Evolutionary conservation across 2,113 vertebrate species (phyloP).

Genomic region (Microcebus murinus): DNA sequence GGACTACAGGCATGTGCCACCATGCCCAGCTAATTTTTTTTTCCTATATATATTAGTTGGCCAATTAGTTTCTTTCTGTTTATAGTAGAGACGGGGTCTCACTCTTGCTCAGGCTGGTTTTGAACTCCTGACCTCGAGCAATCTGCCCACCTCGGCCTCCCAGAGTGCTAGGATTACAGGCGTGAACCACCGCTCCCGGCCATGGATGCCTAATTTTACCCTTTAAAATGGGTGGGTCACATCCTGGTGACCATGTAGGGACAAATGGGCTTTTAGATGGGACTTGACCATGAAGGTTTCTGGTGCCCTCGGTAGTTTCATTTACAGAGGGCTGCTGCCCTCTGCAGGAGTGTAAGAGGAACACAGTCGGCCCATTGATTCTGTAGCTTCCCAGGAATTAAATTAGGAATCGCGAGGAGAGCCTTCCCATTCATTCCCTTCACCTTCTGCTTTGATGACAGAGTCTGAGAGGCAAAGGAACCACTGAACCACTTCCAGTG

Average conservation of each 20-base stretch:
- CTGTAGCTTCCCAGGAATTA: background rate
- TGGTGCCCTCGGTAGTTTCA: background rate
- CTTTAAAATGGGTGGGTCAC: background rate
- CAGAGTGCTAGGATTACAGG: too few relatives aligned
- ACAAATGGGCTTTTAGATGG: background rate
- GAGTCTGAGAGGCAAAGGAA: background rate
- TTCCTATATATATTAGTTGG: too few relatives aligned
- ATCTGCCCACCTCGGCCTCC: too few relatives aligned
- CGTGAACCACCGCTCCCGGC: too few relatives aligned
- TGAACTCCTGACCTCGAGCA: too few relatives aligned
- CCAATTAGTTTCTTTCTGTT: too few relatives aligned
- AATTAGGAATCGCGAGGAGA: background rate
- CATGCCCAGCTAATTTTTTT: too few relatives aligned
- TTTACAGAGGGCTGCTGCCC: constrained; percentile 47
- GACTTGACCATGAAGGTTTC: background rate
- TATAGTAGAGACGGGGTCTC: too few relatives aligned
- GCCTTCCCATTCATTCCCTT: background rate
- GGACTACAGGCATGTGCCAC: too few relatives aligned
- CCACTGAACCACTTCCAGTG: background rate
- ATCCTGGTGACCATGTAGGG: background rate
- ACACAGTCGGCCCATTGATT: background rate
- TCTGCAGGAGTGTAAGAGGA: constrained; percentile 58
- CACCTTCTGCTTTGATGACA: background rate
- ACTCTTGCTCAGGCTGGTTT: too few relatives aligned
- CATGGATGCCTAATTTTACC: background rate